Evolutionary conservation across 2,888 invertebrate species (phyloP).

Genomic region (Apamea monoglypha): DNA sequence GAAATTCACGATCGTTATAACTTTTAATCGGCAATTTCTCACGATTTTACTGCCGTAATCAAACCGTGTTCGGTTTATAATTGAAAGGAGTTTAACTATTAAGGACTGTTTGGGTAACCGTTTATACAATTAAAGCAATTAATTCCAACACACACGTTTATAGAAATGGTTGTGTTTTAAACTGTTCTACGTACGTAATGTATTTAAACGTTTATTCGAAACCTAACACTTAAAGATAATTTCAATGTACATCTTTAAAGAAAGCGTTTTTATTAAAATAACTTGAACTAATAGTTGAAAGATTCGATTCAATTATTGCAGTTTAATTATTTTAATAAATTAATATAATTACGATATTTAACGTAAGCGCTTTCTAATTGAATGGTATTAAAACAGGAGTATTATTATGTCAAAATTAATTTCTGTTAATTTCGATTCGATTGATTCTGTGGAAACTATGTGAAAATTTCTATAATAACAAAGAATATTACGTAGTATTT

Average conservation of each 20-base stretch:
- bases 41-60: slow-evolving; percentile 55
- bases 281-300: not conserved
- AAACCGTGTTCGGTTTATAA: slow-evolving; percentile 44
- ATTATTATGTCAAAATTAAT: not conserved
- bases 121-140: slow-evolving; percentile 23
- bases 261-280: not conserved
- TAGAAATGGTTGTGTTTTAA: not conserved
- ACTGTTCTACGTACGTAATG: not conserved
- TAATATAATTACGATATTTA: not conserved
- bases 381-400: not conserved
- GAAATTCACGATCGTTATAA: slow-evolving; percentile 63
- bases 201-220: not conserved
- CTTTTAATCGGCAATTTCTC: slow-evolving; percentile 62
- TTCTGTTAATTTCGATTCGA: not conserved
- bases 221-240: not conserved
- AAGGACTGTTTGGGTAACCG: slow-evolving; percentile 11
- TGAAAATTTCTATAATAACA: not conserved
- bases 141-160: not conserved
- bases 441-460: not conserved
- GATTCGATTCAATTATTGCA: not conserved
- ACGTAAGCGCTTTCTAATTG: not conserved
- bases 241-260: not conserved
- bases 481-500: not conserved
- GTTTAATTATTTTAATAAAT: not conserved
- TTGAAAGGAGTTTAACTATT: slow-evolving; percentile 49